phyloP scores from a whole-genome alignment of 2,797 vertebrate genomes.

The Pangasius macronema region DNA sequence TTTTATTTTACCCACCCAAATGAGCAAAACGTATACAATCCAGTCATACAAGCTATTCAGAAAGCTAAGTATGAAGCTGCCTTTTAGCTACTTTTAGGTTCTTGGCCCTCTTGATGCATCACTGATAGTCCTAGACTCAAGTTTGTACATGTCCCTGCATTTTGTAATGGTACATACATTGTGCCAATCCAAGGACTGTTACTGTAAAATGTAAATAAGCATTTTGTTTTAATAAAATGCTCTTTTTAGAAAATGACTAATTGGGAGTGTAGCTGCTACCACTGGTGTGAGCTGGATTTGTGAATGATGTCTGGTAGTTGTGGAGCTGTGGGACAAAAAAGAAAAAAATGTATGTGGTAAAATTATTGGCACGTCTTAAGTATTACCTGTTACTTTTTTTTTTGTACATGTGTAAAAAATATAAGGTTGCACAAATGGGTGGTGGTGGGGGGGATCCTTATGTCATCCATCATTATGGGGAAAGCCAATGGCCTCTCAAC shows the following conservation, averaged over 20 bases:
- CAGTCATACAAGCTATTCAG: conserved; percentile 20
- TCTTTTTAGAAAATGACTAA: conserved; percentile 63
- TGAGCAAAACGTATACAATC: neutral
- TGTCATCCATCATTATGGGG: neutral
- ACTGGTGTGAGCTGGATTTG: neutral
- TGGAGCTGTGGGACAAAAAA: neutral
- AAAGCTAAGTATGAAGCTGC: neutral
- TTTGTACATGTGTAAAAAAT: neutral
- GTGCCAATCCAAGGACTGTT: conserved; percentile 61
- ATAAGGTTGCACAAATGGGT: neutral
- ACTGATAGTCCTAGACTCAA: conserved; percentile 29
- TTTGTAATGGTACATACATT: conserved; percentile 68
- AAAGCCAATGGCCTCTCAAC: neutral
- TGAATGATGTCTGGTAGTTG: neutral
- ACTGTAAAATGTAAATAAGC: conserved; percentile 75
- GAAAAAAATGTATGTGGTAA: no score
- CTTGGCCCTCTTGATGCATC: conserved; percentile 19
- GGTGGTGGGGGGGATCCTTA: neutral
- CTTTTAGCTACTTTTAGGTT: conserved; percentile 13
- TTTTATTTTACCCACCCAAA: conserved; percentile 23
- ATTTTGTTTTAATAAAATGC: conserved; percentile 82
- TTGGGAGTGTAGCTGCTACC: neutral
- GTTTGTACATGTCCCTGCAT: conserved; percentile 59
- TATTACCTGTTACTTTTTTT: neutral
- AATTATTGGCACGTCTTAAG: neutral